Base-by-base conservation (phyloP, 2,113 vertebrate species). In the Psilopsiagon aurifrons region DNA sequence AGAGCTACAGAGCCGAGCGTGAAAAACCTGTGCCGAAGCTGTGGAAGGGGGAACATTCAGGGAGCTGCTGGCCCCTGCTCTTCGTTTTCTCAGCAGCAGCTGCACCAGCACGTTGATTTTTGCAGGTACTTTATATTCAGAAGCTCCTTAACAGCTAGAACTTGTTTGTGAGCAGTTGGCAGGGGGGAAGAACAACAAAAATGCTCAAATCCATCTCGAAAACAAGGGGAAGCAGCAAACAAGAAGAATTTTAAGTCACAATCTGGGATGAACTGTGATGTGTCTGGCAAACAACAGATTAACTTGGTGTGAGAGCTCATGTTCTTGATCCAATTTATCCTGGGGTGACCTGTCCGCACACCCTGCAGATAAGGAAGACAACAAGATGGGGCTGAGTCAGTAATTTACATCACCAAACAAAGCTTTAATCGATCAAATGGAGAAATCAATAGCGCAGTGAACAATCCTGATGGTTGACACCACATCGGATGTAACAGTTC, bases 401-500 rank as follows among this genome's bases (percentile, higher is more conserved):
- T 92, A 52, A 89, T 67, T 87, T 41, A 59, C 52, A n/a, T 60
- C 47, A 81, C 69, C 86, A 92, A 88, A 69, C 44, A 78, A 71
- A 88, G 64, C 68, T 78, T 83, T 62, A 79, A 91, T 94, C 25
- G 17, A 96, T 94, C n/a, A 70, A 71, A 80, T 39, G 59, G 70
- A 92, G 91, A 95, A 96, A 96, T 95, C 94, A 91, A 94, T 90
- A 86, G 66, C 2, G 2, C 75, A 92, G 52, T 7, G 3, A 79
- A 31, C 31, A 88, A 84, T 51, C 80, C 75, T 46, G 68, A 71
- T 31, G 27, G 78, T 19, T 73, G 52, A 74, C 1, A 6, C 51
- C 4, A 2, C 17, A 41, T 3, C 73, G 86, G 83, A 81, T 47
- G 70, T 75, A 86, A 55, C 37, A 64, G 35, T 35, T 70, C 64